Base-by-base conservation (phyloP, 2,888 invertebrate species). In the Dorcus hopei region DNA sequence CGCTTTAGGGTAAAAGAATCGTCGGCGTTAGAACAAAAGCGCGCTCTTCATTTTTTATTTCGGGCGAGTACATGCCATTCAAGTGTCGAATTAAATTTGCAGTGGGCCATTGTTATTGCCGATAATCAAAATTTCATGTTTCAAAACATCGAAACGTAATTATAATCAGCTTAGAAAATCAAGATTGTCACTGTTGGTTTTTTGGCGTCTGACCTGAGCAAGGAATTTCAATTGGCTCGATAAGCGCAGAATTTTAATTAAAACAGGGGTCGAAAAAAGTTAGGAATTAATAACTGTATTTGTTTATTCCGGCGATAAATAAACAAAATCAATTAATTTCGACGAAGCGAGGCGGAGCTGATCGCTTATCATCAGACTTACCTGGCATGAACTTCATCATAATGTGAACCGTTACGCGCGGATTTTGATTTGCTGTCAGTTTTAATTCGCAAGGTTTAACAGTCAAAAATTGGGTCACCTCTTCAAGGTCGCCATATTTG, bases 391-490 rank as follows among this genome's bases (percentile, higher is more conserved):
- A 42, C 11, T 16, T 42, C 42, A 19, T 19, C 19, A 16, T 14
- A 42, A 45, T 19, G 45, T 19, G 23, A 45, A 45, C 45, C 45
- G 45, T 45, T 45, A 45, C 45, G 23, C 45, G 23, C 45, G 9
- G 23, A 45, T 45, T 45, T 45, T 45, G 45, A 45, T 45, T 19
- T 19, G 45, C 45, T 23, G 45, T 45, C 45, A 19, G 45, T 45
- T 45, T 45, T 45, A 45, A 45, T 45, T 45, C 23, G 45, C 45
- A 23, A 45, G 45, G 45, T 45, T 45, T 45, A 45, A 45, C 23
- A 45, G 45, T 45, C 45, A 23, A 45, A 45, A 45, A 45, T 45
- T 45, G 19, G 45, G 45, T 16, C 45, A 45, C 23, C 45, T 19
- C 23, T n/a, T 19, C 45, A 45, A 45, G 45, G 45, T 45, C 45